Base-by-base conservation (phyloP, 92 coral and sea anemone genomes). In the Siderastrea radians region DNA sequence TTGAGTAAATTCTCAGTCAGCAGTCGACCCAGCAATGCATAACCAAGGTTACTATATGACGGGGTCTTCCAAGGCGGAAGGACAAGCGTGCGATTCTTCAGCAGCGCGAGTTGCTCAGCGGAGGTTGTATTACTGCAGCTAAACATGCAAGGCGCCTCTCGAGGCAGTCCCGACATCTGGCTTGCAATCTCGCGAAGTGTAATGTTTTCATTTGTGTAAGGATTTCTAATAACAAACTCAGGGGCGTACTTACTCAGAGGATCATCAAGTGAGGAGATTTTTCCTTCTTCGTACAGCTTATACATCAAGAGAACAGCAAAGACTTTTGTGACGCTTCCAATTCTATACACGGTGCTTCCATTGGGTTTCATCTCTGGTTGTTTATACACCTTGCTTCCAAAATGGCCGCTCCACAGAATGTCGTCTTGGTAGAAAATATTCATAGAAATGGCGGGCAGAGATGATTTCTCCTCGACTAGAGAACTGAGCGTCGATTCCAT, bases 101-200 rank as follows among this genome's bases (percentile, higher is more conserved):
- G 88, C 67, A 85, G 19, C 13, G 78, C 86, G 49, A 94, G 93
- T 75, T 91, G 95, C 76, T 89, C 88, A 7, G 73, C 14, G 7
- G 94, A 75, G n/a, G 50, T 88, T 4, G 94, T 94, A 13, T 78
- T 82, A 14, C 17, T 19, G 64, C 96, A 93, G 19, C 66, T 54
- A 3, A 84, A 83, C 8, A 85, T 75, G 69, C 96, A 93, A 11
- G 96, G 96, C 4, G 96, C 96, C 74, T 93, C 96, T 10, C 96
- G 90, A 5, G 96, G 96, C 17, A 94, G 74, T 5, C 96, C 96
- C 16, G 96, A 72, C 89, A 91, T 89, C 75, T 91, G 94, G 77
- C 89, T 89, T 57, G 94, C 94, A 69, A 91, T 90, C 66, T 91
- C 93, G 7, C 94, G 93, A 52, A 91, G 81, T 80, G 94, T 91